Evolutionary conservation across 1,140 invertebrate species (phyloP).

Genomic region (Aphidius gifuensis): DNA sequence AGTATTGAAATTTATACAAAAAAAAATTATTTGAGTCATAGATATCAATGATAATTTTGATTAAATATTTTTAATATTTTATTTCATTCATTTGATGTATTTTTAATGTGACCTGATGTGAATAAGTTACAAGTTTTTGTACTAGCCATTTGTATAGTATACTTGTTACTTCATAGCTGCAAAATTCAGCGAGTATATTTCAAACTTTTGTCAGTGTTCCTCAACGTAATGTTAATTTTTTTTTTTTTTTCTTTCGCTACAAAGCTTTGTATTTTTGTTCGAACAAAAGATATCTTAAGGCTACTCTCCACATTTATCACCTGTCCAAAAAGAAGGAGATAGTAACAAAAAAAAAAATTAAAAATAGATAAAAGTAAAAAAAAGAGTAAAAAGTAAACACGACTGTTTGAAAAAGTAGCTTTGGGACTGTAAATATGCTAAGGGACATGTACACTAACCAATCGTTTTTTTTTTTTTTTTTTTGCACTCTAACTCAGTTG

Average conservation of each 20-base stretch:
- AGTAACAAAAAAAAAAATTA: too few species aligned
- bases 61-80: not conserved
- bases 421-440: not conserved
- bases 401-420: not conserved
- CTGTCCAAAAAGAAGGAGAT: too few species aligned
- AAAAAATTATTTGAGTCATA: too few species aligned
- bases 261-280: too few species aligned
- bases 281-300: too few species aligned
- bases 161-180: conserved; percentile 12
- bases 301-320: too few species aligned
- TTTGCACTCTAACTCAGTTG: not conserved
- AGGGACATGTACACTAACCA: not conserved
- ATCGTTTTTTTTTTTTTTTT: conserved; percentile 4
- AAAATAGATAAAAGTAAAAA: too few species aligned
- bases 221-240: too few species aligned
- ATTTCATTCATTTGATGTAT: conserved; percentile 3
- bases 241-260: too few species aligned
- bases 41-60: too few species aligned
- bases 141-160: conserved; percentile 17
- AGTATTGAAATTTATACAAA: too few species aligned
- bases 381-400: not conserved
- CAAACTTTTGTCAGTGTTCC: too few species aligned
- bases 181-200: conserved; percentile 7
- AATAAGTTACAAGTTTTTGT: conserved; percentile 7
- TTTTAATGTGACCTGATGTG: conserved; percentile 14